phyloP scores from a whole-genome alignment of 2,797 vertebrate species.

The Mormyrus hasselquistii region DNA sequence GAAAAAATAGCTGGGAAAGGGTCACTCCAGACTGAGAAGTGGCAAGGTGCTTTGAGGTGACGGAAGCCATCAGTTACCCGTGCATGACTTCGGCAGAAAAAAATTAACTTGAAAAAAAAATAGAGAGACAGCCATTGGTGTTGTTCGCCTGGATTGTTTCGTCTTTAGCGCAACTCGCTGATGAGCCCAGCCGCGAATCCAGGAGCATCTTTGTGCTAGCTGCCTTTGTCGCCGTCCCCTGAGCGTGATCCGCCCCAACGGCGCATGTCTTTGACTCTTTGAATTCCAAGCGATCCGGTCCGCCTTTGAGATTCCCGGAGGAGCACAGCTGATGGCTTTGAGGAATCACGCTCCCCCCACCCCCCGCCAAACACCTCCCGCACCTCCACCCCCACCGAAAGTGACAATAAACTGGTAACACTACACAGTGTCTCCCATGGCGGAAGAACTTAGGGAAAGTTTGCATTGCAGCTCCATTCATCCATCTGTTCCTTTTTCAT shows the following conservation, averaged over 20 bases:
- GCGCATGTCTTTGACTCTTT: background rate
- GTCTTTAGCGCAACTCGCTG: background rate
- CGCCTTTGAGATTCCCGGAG: background rate
- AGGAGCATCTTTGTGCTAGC: background rate
- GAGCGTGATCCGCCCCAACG: background rate
- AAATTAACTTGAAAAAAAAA: background rate
- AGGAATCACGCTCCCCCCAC: background rate
- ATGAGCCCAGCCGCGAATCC: no score
- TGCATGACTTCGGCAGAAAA: background rate
- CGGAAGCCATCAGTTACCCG: background rate
- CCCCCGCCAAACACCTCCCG: background rate
- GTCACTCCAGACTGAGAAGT: conserved; percentile 23
- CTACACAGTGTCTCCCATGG: background rate
- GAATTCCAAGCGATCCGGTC: background rate
- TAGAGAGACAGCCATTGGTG: background rate
- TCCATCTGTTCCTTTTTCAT: background rate
- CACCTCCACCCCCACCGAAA: background rate
- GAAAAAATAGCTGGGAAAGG: conserved; percentile 22
- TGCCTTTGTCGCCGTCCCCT: background rate
- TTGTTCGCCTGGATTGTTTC: background rate
- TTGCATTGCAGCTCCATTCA: background rate
- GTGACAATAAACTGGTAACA: background rate
- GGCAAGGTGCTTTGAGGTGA: background rate
- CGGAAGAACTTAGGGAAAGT: background rate
- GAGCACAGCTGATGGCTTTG: background rate